Percentiles rank a stretch among this genome's conserved stretches.
phyloP scores from a whole-genome alignment of 2,113 vertebrate genomes.

The Antechinus stuartii region DNA sequence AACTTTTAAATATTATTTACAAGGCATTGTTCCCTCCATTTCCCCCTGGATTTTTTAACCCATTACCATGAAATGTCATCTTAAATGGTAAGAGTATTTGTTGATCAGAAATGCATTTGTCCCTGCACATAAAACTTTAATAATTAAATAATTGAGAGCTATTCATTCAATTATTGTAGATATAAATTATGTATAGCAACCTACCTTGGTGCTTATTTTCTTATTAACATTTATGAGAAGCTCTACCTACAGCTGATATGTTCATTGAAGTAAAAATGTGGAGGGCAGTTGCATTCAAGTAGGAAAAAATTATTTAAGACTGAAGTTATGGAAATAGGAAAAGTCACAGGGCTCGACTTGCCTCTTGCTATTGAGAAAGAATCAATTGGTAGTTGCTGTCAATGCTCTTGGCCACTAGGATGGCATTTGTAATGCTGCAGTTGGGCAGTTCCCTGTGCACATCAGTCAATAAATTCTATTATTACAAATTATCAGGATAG shows the following conservation, averaged over 20 bases:
- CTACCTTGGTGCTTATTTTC: not conserved
- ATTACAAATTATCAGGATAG: not conserved
- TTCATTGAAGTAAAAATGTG: not conserved
- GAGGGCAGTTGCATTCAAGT: too few relatives aligned
- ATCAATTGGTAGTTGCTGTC: not conserved
- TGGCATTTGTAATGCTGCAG: not conserved
- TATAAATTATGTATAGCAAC: slow-evolving; percentile 49
- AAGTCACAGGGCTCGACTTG: not conserved
- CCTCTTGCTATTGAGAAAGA: not conserved
- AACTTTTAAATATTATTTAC: slow-evolving; percentile 36
- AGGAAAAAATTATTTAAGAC: not conserved
- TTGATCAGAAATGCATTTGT: slow-evolving; percentile 47
- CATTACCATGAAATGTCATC: slow-evolving; percentile 31
- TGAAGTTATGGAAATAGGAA: not conserved
- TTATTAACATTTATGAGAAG: slow-evolving; percentile 37
- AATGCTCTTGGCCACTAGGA: not conserved
- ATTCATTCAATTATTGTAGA: slow-evolving; percentile 40
- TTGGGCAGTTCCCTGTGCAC: not conserved
- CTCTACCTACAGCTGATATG: not conserved
- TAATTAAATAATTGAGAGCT: slow-evolving; percentile 46
- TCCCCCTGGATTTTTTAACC: not conserved
- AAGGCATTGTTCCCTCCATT: not conserved
- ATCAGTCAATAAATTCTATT: not conserved
- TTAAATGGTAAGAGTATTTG: slow-evolving; percentile 30
- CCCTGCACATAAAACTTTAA: slow-evolving; percentile 52